phyloP scores from a whole-genome alignment of 2,888 invertebrate species.

The Drosophila peninsularis region DNA sequence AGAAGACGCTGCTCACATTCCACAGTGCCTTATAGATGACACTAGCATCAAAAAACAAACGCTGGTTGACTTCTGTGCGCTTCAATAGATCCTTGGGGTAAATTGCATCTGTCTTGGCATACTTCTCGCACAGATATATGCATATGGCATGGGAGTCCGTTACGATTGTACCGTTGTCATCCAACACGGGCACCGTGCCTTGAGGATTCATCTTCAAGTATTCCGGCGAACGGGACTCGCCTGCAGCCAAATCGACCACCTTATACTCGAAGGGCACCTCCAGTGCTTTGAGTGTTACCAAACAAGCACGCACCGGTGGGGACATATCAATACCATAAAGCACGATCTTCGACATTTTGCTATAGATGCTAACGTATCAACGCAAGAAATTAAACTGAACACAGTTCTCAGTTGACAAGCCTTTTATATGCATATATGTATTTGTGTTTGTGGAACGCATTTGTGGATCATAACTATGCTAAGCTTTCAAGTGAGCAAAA shows the following conservation, averaged over 20 bases:
- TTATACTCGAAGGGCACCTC: conserved; percentile 85
- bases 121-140: conserved; percentile 44
- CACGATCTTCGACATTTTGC: conserved; percentile 48
- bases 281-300: conserved; percentile 87
- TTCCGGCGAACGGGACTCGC: conserved; percentile 60
- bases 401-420: background rate
- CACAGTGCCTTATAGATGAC: conserved; percentile 47
- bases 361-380: background rate
- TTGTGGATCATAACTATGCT: background rate
- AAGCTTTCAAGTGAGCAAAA: conserved; percentile 5
- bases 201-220: conserved; percentile 86
- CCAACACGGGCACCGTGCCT: conserved; percentile 81
- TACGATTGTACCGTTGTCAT: conserved; percentile 37
- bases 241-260: conserved; percentile 13
- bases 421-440: conserved; percentile 1
- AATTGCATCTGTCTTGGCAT: conserved; percentile 36
- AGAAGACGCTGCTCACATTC: conserved; percentile 31
- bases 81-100: conserved; percentile 45
- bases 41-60: conserved; percentile 57
- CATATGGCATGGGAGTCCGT: conserved; percentile 50
- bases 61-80: conserved; percentile 64
- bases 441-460: conserved; percentile 1
- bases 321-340: conserved; percentile 82
- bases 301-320: conserved; percentile 87
- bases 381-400: background rate